These are phyloP conservation scores for Ammodytes dubius DNA, from an alignment of 2,113 vertebrate species.

Conservation along the genomic window DNA sequence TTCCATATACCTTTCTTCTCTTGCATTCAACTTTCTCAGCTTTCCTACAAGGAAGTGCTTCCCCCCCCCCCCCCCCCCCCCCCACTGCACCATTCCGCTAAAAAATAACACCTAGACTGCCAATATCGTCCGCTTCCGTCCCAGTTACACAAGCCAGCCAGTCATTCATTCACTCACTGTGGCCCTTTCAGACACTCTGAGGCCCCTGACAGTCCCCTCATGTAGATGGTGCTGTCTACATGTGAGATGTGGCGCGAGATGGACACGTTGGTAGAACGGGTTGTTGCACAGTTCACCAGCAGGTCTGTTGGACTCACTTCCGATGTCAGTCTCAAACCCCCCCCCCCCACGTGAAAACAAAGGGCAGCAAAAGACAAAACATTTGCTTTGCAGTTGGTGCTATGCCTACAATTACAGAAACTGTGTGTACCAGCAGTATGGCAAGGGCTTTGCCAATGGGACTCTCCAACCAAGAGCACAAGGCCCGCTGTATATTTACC, in stretches of 20 bases:
- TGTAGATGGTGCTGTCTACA: constrained; percentile 7
- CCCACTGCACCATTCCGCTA: constrained; percentile 52
- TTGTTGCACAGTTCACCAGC: constrained; percentile 70
- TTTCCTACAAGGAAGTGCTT: constrained; percentile 33
- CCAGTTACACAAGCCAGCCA: constrained; percentile 36
- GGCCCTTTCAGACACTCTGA: constrained; percentile 42
- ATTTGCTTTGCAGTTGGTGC: constrained; percentile 42
- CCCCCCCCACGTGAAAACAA: constrained; percentile 1
- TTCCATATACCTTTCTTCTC: constrained; percentile 10
- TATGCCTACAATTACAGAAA: constrained; percentile 19
- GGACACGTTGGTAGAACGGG: constrained; percentile 60
- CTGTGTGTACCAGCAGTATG: constrained; percentile 11
- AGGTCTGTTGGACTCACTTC: constrained; percentile 75
- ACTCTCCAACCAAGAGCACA: constrained; percentile 67
- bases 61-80: constrained; percentile 1
- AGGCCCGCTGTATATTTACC: constrained; percentile 58
- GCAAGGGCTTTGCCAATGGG: constrained; percentile 61
- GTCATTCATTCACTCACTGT: constrained; percentile 13
- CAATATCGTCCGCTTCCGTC: neutral
- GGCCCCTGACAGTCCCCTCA: constrained; percentile 26
- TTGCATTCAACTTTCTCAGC: constrained; percentile 39
- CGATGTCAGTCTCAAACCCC: constrained; percentile 60
- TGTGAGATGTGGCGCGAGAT: constrained; percentile 60
- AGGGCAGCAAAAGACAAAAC: constrained; percentile 12
- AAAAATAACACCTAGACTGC: constrained; percentile 17